Evolutionary conservation across 2,888 invertebrate genomes (phyloP).

Genomic region (Mongoloraphidia duomilia): DNA sequence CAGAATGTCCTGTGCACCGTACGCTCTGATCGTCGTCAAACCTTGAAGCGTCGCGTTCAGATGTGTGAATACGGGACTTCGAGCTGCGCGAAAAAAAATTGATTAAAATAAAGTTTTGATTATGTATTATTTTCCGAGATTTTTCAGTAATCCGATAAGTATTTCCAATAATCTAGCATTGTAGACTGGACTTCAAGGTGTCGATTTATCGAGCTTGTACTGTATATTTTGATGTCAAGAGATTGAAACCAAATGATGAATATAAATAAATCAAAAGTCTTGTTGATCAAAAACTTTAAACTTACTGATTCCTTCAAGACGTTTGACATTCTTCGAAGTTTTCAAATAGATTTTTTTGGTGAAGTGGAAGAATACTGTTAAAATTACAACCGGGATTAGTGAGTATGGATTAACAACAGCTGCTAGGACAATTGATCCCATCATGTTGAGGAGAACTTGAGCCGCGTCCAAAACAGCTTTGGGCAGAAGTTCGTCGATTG

Average conservation of each 20-base stretch:
- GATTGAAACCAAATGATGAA: too few species aligned
- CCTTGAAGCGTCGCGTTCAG: constrained; percentile 67
- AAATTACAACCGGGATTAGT: constrained; percentile 32
- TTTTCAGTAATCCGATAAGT: too few species aligned
- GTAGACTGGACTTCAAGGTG: too few species aligned
- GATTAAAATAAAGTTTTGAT: constrained; percentile 18
- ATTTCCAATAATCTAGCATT: too few species aligned
- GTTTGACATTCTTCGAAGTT: constrained; percentile 56
- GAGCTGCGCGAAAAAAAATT: constrained; percentile 36
- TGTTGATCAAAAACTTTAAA: constrained; percentile 11
- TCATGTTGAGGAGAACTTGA: constrained; percentile 35
- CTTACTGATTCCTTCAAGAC: constrained; percentile 51
- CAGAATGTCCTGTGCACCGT: constrained; percentile 50
- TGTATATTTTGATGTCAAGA: too few species aligned
- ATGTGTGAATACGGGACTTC: constrained; percentile 74
- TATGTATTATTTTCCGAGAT: constrained; percentile 21
- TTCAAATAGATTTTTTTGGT: constrained; percentile 49
- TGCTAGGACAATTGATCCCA: constrained; percentile 39
- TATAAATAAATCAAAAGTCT: too few species aligned
- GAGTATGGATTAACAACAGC: constrained; percentile 37
- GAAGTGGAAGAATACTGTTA: constrained; percentile 44
- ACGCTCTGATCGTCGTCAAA: constrained; percentile 65
- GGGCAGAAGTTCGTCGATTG: constrained; percentile 60
- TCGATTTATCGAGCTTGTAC: too few species aligned
- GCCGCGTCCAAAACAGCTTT: constrained; percentile 47